These are phyloP conservation scores for Phaonia tiefii DNA, from an alignment of 2,888 invertebrate genomes.

Conservation along the genomic window DNA sequence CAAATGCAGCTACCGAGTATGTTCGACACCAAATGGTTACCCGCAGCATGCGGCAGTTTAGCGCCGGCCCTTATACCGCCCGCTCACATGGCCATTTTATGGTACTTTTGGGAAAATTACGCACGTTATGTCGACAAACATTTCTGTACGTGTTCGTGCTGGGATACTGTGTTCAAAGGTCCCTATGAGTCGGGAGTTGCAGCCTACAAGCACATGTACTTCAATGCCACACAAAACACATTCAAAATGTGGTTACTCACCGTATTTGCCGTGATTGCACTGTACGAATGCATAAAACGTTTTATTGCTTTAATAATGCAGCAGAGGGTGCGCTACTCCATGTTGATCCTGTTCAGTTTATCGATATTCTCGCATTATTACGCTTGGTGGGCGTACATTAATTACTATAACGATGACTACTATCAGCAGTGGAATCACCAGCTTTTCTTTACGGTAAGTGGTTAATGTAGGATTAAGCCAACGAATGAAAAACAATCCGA, in stretches of 20 bases:
- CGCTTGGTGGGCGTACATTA: conserved; percentile 86
- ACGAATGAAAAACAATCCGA: too few relatives aligned
- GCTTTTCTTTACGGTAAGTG: conserved; percentile 83
- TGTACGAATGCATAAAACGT: conserved; percentile 84
- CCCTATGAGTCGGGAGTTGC: conserved; percentile 87
- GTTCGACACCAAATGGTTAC: conserved; percentile 79
- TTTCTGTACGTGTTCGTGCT: conserved; percentile 87
- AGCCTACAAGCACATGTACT: conserved; percentile 87
- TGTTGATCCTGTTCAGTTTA: conserved; percentile 84
- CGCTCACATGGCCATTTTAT: conserved; percentile 83
- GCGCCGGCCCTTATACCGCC: conserved; percentile 83
- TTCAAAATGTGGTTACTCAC: conserved; percentile 86
- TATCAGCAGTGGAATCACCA: conserved; percentile 87
- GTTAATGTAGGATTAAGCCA: too few relatives aligned
- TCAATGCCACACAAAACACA: conserved; percentile 85
- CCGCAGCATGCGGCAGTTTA: conserved; percentile 79
- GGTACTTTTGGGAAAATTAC: conserved; percentile 86
- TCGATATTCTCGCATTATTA: conserved; percentile 86
- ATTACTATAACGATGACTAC: conserved; percentile 87
- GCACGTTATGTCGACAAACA: conserved; percentile 84
- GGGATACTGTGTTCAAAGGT: conserved; percentile 89
- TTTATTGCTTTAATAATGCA: conserved; percentile 82
- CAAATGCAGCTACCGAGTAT: conserved; percentile 67
- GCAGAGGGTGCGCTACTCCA: conserved; percentile 82
- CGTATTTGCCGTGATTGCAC: conserved; percentile 82